A percentile compares a stretch with the other conserved stretches of the same genome.
Conservation (phyloP, 1,140 invertebrate species). For the Drosophila athabasca region DNA sequence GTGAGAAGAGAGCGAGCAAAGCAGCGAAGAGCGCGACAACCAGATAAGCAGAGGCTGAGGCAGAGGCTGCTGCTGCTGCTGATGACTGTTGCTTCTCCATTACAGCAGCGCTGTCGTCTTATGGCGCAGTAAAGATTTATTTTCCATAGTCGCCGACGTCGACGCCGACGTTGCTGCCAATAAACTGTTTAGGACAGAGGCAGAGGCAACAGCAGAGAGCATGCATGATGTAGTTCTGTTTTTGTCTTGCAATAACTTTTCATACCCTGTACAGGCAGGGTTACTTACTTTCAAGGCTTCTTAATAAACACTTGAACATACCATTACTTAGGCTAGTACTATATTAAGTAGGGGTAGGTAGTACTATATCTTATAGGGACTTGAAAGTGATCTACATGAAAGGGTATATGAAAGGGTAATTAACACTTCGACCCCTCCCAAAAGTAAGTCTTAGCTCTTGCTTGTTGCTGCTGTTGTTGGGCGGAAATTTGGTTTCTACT, state of each 20-base stretch:
- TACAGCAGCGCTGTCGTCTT: constrained; percentile 58
- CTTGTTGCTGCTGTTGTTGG: constrained; percentile 38
- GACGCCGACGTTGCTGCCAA: constrained; percentile 30
- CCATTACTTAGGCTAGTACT: too few relatives aligned
- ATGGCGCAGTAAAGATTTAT: constrained; percentile 82
- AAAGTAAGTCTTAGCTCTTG: neutral
- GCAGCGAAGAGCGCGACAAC: constrained; percentile 5
- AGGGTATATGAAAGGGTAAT: too few relatives aligned
- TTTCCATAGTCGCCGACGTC: constrained; percentile 62
- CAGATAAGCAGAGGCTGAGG: constrained; percentile 64
- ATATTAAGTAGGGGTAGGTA: too few relatives aligned
- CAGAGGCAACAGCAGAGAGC: neutral
- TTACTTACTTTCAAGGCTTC: too few relatives aligned
- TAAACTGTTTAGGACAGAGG: constrained; percentile 42
- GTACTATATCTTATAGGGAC: too few relatives aligned
- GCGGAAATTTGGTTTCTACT: constrained; percentile 65
- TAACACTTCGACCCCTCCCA: too few relatives aligned
- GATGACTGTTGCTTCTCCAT: constrained; percentile 46
- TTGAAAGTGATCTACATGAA: too few relatives aligned
- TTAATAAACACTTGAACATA: too few relatives aligned
- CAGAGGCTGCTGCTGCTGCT: too few relatives aligned
- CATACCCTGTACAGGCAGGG: neutral
- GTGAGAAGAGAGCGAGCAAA: constrained; percentile 13
- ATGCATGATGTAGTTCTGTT: constrained; percentile 37
- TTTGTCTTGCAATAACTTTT: constrained; percentile 65